Conservation (phyloP, 92 coral and sea anemone genomes). For the Phenganax stokvisi region DNA sequence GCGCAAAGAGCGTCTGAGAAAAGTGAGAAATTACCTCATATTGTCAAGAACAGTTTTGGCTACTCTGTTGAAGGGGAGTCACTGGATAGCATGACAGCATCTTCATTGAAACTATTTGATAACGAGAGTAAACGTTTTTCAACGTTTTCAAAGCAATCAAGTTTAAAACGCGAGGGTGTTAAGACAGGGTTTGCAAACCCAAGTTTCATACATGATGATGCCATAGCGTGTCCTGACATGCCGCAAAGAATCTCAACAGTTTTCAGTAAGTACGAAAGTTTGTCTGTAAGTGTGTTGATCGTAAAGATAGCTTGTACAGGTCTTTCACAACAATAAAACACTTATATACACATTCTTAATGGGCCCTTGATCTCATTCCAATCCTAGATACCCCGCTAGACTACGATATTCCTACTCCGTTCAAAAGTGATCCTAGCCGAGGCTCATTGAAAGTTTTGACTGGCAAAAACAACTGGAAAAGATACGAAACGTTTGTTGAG, state of each 20-base stretch:
- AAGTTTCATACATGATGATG: not conserved
- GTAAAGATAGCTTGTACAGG: not conserved
- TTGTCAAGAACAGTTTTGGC: not conserved
- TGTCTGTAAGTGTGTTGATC: not conserved
- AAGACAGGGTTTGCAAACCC: not conserved
- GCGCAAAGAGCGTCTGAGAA: not conserved
- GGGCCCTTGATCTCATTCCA: not conserved
- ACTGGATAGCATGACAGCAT: not conserved
- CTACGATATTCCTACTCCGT: slow-evolving; percentile 29
- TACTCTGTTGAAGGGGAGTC: not conserved
- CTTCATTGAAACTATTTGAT: not conserved
- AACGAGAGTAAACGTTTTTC: slow-evolving; percentile 1
- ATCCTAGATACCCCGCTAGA: slow-evolving; percentile 17
- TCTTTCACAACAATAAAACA: not conserved
- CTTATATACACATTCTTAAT: not conserved
- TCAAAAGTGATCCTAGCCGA: slow-evolving; percentile 2
- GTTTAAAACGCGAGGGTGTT: not conserved
- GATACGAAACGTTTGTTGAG: slow-evolving; percentile 8
- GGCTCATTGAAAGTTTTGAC: slow-evolving; percentile 29
- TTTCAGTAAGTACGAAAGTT: not conserved
- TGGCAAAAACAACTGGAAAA: slow-evolving; percentile 26
- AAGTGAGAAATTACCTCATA: not conserved
- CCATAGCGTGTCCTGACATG: not conserved
- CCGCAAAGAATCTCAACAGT: slow-evolving; percentile 20
- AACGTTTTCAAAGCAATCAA: slow-evolving; percentile 10